These are phyloP conservation scores for Ptychodera flava DNA, from an alignment of 35 echinoderm and acorn worm genomes.

Conservation along the genomic window DNA sequence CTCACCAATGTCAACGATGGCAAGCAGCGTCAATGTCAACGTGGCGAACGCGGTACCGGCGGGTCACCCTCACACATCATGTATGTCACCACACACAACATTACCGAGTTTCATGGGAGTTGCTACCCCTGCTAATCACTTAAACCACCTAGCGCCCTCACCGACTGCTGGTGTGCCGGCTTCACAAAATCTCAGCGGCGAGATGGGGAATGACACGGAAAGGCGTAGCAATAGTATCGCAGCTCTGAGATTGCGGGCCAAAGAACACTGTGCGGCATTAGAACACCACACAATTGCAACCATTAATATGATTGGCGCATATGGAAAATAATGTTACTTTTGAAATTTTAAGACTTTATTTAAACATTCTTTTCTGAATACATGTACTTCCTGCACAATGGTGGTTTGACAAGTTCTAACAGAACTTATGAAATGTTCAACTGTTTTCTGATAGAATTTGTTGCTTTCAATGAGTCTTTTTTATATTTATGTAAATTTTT, in stretches of 20 bases:
- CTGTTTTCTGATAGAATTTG: too few relatives aligned
- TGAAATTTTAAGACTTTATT: neutral
- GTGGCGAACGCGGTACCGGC: constrained; percentile 27
- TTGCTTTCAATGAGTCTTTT: neutral
- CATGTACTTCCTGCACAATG: neutral
- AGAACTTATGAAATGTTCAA: neutral
- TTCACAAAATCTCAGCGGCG: constrained; percentile 41
- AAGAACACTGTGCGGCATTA: constrained; percentile 78
- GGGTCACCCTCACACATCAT: constrained; percentile 71
- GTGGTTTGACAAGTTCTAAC: neutral
- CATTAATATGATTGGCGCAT: constrained; percentile 89
- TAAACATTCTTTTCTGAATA: neutral
- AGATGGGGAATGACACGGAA: constrained; percentile 50
- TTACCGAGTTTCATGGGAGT: constrained; percentile 93
- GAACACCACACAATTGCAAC: neutral
- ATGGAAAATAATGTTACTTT: constrained; percentile 8
- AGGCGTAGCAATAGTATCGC: constrained; percentile 85
- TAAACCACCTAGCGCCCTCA: constrained; percentile 45
- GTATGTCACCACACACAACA: constrained; percentile 73
- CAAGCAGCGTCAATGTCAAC: constrained; percentile 60
- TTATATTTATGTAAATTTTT: neutral
- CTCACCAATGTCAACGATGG: neutral
- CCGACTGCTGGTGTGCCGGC: constrained; percentile 23
- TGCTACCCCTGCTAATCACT: constrained; percentile 33
- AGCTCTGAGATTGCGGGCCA: constrained; percentile 81